Percentiles rank a stretch among this genome's conserved stretches.
Evolutionary conservation across 2,113 vertebrate species (phyloP).

Genomic region (Nycticebus coucang): DNA sequence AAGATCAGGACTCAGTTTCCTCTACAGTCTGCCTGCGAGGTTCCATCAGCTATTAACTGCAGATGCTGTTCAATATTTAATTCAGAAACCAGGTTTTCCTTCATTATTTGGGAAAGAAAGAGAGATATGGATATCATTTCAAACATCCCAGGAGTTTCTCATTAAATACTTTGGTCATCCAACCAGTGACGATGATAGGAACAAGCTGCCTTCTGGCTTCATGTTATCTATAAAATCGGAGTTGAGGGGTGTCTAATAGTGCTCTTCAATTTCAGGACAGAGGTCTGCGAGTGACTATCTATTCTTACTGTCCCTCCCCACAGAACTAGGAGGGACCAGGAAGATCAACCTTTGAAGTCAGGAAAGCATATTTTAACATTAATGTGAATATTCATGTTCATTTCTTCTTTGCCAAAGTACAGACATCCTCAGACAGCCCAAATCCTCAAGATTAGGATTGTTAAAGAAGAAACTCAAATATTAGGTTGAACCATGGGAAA

Average conservation of each 20-base stretch:
- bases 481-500: not conserved
- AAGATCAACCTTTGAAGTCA: constrained; percentile 17
- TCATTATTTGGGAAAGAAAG: constrained; percentile 21
- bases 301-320: not conserved
- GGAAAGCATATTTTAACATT: constrained; percentile 4
- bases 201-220: not conserved
- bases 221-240: not conserved
- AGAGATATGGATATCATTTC: not conserved
- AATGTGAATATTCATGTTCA: not conserved
- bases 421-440: not conserved
- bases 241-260: not conserved
- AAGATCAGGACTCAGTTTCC: no score
- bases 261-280: not conserved
- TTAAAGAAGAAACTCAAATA: constrained; percentile 28
- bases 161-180: constrained; percentile 14
- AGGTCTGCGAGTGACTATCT: not conserved
- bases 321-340: not conserved
- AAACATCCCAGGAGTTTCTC: not conserved
- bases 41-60: not conserved
- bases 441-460: not conserved
- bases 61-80: not conserved
- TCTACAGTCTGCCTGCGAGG: not conserved
- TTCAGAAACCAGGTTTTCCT: not conserved
- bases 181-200: not conserved
- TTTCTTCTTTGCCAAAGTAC: constrained; percentile 27